Evolutionary conservation across 92 coral and sea anemone species (phyloP), one percentile per base, ranked within the genome.

Genomic region (Pocillopora grandis): DNA sequence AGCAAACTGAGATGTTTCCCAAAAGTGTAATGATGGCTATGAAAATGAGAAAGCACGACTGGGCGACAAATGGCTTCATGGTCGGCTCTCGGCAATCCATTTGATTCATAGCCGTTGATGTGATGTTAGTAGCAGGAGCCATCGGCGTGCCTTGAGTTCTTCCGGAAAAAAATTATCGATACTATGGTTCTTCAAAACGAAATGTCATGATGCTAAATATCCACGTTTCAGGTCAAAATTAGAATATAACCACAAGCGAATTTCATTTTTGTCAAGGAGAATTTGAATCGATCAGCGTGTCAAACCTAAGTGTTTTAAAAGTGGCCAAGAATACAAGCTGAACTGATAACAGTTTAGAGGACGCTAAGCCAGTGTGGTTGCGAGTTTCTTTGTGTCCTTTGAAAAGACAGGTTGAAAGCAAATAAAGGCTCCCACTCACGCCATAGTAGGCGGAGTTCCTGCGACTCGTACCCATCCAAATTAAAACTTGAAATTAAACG

Each of bases 1-100:
- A 79, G 20, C 95, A 87, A 3, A 94, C 98, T 12, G 91, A 66
- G 13, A 84, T 69, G 73, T 94, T 94, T 0, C 98, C 98, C 56
- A 94, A 12, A 16, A 94, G 72, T 27, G 98, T 91, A 19, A 88
- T 88, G 37, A 92, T 66, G 19, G 92, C 68, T 10, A 94, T 85
- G 11, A 92, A 31, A 58, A 91, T 75, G 36, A 87, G 84, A 67
- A 94, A 92, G 14, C 71, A 83, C 9, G 90, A 75, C 86, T 92
- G 95, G 9, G 92, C 93, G 35, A 88, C 85, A 72, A 85, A 90
- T 35, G 96, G 62, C 36, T 94, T 84, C 11, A 55, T 49, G 2
- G 98, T 91, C 27, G 87, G 77, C 57, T 75, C 27, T 21, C 68
- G 62, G 71, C 97, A 93, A 59, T 87, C 79, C 13, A 15, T 42